phyloP scores from a whole-genome alignment of 2,113 vertebrate genomes.

The Eptatretus burgeri region DNA sequence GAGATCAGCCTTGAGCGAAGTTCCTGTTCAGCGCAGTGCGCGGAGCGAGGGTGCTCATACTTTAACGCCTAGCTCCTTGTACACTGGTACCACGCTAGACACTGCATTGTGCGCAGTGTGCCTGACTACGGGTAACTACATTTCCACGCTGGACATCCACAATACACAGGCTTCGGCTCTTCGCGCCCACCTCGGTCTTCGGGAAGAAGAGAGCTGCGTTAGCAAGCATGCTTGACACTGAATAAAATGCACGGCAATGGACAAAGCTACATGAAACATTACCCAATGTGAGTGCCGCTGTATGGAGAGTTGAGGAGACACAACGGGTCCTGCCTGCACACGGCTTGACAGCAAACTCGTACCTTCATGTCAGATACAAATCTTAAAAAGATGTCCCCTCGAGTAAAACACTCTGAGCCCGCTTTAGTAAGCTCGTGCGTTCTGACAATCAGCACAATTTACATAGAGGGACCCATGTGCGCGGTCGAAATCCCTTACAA shows the following conservation, averaged over 20 bases:
- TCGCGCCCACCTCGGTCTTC: conserved; percentile 8
- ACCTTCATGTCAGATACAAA: too few species aligned
- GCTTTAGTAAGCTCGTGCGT: too few species aligned
- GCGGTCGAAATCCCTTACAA: too few species aligned
- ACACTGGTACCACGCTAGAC: conserved; percentile 8
- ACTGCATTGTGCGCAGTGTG: conserved; percentile 10
- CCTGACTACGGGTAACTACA: conserved; percentile 7
- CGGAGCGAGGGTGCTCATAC: not conserved
- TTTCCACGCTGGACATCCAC: conserved; percentile 6
- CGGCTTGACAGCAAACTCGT: too few species aligned
- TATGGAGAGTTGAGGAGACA: too few species aligned
- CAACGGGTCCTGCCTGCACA: too few species aligned
- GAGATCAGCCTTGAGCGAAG: not conserved
- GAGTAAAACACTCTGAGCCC: too few species aligned
- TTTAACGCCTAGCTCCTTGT: conserved; percentile 1
- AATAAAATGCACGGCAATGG: not conserved
- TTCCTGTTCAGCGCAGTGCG: conserved; percentile 2
- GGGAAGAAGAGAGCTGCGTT: conserved; percentile 8
- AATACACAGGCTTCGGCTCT: conserved; percentile 6
- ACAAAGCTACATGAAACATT: not conserved
- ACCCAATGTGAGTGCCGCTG: too few species aligned
- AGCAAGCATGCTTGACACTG: conserved; percentile 7
- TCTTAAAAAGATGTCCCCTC: too few species aligned
- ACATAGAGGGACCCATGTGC: too few species aligned
- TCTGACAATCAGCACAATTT: too few species aligned